Base-by-base conservation (phyloP, 2,888 invertebrate species). In the Coecobrya sp. region DNA sequence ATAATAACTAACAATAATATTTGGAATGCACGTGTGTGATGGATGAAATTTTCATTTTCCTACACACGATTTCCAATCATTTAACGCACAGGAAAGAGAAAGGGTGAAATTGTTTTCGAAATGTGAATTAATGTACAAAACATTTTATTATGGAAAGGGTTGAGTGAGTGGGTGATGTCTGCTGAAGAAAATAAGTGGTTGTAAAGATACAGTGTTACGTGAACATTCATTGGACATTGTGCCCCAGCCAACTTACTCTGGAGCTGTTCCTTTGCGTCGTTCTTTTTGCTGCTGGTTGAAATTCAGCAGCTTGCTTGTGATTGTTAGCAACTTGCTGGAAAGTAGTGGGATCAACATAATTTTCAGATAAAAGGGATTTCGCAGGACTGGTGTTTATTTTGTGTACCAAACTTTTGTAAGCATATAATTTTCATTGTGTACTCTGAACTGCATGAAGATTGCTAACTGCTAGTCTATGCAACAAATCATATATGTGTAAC, bases 11-110 rank as follows among this genome's bases (percentile, higher is more conserved):
- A 25, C 22, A 65, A 2, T 0, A 2, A 22, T 11, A 25, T 25
- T 65, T n/a, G 10, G 11, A 19, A 70, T 70, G 19, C 49, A 76
- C 42, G 36, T 36, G 76, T 45, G 76, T 45, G 19, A 45, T 76
- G 68, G 68, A 68, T 30, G 68, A 68, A 3, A 16, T 30, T 68
- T 4, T 25, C 11, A 13, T 68, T 30, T 62, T 62, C 25, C 25
- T 10, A 62, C n/a, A 62, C n/a, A 62, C 62, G 62, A 62, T 62
- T 62, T 10, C 19, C 19, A 19, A 59, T 59, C 19, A 62, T n/a
- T 25, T 59, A 59, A 25, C 8, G 8, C 3, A 16, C 11, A 62
- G 25, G 62, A 62, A 62, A 62, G 62, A 25, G 62, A 62, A 62
- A 62, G 62, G 62, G 25, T 19, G 62, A 62, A 62, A 25, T 25